Percentiles rank a stretch among this genome's conserved stretches.
phyloP scores from a whole-genome alignment of 2,797 vertebrate genomes.

The Poecilia wingei region DNA sequence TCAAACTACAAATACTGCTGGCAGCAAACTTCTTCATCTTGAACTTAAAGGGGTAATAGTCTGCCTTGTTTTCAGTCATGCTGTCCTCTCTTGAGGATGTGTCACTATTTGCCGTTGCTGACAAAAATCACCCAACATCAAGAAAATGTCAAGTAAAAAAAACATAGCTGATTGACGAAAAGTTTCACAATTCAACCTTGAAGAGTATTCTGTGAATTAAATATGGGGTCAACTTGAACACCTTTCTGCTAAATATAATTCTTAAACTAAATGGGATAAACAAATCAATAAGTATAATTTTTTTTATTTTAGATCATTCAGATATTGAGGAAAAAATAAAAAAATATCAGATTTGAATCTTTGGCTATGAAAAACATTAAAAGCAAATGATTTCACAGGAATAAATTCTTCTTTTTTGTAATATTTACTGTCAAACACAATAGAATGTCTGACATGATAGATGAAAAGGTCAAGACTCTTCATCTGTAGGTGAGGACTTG shows the following conservation, averaged over 20 bases:
- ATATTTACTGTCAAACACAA: background rate
- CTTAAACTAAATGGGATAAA: background rate
- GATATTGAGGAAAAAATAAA: slow-evolving; percentile 9
- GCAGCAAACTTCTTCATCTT: slow-evolving; percentile 6
- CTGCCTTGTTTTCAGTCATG: slow-evolving; percentile 9
- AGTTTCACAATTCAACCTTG: background rate
- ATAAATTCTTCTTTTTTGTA: background rate
- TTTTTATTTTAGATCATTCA: slow-evolving; percentile 9
- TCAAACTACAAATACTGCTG: slow-evolving; percentile 33
- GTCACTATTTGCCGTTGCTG: background rate
- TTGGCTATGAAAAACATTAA: slow-evolving; percentile 7
- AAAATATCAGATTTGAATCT: slow-evolving; percentile 8
- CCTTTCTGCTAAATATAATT: slow-evolving; percentile 1
- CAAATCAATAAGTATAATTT: slow-evolving; percentile 28
- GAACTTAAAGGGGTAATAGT: background rate
- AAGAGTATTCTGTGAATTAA: background rate
- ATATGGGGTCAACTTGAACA: background rate
- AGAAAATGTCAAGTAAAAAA: background rate
- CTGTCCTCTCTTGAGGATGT: slow-evolving; percentile 1
- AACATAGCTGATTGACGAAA: background rate
- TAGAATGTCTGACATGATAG: background rate
- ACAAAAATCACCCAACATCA: background rate
- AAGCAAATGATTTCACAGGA: slow-evolving; percentile 6
- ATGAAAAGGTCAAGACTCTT: background rate
- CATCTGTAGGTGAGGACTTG: background rate